Conservation (phyloP, 2,888 invertebrate species). For the Schrankia costaestrigalis region DNA sequence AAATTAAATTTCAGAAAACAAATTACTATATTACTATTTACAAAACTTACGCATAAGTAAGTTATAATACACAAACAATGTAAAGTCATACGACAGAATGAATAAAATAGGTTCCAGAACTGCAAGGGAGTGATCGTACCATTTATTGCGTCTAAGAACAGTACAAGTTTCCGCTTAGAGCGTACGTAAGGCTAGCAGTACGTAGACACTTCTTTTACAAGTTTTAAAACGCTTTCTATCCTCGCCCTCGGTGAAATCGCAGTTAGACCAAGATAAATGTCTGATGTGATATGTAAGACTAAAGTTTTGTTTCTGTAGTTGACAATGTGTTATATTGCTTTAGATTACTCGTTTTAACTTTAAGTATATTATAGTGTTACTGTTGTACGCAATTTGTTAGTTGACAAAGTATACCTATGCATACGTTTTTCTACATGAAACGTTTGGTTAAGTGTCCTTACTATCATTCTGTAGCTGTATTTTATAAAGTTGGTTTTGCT, state of each 20-base stretch:
- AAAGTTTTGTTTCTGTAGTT: constrained; percentile 13
- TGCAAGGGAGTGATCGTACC: constrained; percentile 61
- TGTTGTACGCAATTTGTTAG: no score
- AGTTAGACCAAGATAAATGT: constrained; percentile 31
- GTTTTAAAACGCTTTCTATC: constrained; percentile 63
- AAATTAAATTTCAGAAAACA: no score
- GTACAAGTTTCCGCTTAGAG: constrained; percentile 62
- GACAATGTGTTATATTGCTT: constrained; percentile 1
- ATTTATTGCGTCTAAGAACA: constrained; percentile 70
- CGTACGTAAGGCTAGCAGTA: constrained; percentile 40
- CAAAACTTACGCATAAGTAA: no score
- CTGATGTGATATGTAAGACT: constrained; percentile 21
- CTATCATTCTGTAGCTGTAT: no score
- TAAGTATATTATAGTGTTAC: no score
- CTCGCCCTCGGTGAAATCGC: constrained; percentile 24
- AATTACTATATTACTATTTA: no score
- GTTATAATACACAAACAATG: constrained; percentile 20
- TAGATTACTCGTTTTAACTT: no score
- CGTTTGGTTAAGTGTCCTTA: no score
- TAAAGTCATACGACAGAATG: constrained; percentile 33
- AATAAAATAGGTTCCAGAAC: constrained; percentile 56
- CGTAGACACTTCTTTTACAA: constrained; percentile 62
- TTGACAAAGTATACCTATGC: no score
- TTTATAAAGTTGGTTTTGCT: no score
- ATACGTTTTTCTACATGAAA: no score